Evolutionary conservation across 2,113 vertebrate genomes (phyloP).

Genomic region (Prolemur simus): DNA sequence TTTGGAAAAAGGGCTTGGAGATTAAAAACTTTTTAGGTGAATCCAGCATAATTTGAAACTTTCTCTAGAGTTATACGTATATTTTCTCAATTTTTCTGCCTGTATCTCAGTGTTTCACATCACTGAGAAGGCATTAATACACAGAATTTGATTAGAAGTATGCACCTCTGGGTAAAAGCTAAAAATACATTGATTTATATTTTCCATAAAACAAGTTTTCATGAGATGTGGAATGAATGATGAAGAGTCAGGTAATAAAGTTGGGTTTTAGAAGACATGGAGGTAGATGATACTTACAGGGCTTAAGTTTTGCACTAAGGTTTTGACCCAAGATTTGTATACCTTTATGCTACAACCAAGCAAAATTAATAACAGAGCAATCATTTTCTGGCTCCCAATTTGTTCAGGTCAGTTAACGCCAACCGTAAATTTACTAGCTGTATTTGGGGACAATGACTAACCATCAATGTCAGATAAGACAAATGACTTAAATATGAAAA

Average conservation of each 20-base stretch:
- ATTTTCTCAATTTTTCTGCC: background rate
- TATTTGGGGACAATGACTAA: background rate
- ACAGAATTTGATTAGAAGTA: background rate
- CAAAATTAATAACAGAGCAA: constrained; percentile 3
- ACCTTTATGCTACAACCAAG: background rate
- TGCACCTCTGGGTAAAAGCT: background rate
- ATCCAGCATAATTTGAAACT: background rate
- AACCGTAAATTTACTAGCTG: background rate
- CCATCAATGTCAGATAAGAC: background rate
- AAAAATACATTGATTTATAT: background rate
- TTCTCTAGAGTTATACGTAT: background rate
- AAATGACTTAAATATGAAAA: constrained; percentile 9
- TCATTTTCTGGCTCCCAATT: background rate
- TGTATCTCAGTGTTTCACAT: background rate
- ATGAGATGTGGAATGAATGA: background rate
- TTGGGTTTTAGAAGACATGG: background rate
- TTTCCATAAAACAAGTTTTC: background rate
- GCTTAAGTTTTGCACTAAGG: background rate
- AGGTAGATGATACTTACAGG: background rate
- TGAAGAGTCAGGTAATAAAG: background rate
- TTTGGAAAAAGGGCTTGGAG: background rate
- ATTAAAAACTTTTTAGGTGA: background rate
- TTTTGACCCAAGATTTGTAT: background rate
- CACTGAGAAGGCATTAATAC: background rate
- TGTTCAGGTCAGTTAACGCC: background rate